phyloP scores from a whole-genome alignment of 2,888 invertebrate genomes.

The Nebria salina region DNA sequence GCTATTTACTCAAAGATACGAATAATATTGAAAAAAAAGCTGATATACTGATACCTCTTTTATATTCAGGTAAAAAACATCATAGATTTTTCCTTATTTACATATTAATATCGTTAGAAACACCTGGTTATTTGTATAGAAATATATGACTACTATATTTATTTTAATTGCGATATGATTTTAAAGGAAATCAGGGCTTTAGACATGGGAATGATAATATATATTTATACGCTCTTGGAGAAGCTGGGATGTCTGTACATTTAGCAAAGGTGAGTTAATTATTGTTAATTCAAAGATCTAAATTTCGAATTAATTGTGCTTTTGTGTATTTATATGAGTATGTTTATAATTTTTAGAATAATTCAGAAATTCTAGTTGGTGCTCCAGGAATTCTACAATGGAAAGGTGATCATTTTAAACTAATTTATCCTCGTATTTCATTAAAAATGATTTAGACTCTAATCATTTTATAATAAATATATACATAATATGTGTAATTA shows the following conservation, averaged over 20 bases:
- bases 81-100: no score
- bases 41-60: slow-evolving; percentile 58
- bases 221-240: slow-evolving; percentile 63
- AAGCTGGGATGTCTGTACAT: slow-evolving; percentile 63
- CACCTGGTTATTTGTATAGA: no score
- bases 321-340: slow-evolving; percentile 40
- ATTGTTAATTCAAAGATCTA: no score
- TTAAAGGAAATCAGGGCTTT: slow-evolving; percentile 48
- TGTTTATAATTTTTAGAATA: slow-evolving; percentile 50
- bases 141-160: not conserved
- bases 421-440: no score
- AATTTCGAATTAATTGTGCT: no score
- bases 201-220: slow-evolving; percentile 20
- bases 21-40: slow-evolving; percentile 54
- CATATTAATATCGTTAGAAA: no score
- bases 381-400: slow-evolving; percentile 68
- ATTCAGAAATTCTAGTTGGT: slow-evolving; percentile 64
- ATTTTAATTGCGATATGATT: not conserved
- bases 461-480: no score
- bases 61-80: slow-evolving; percentile 38
- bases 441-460: no score
- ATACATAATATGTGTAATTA: no score
- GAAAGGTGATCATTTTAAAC: slow-evolving; percentile 60
- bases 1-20: slow-evolving; percentile 61
- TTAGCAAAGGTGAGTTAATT: slow-evolving; percentile 30